A percentile compares a stretch with the other conserved stretches of the same genome.
Evolutionary conservation across 2,888 invertebrate genomes (phyloP).

Genomic region (Ephialtes manifestator): DNA sequence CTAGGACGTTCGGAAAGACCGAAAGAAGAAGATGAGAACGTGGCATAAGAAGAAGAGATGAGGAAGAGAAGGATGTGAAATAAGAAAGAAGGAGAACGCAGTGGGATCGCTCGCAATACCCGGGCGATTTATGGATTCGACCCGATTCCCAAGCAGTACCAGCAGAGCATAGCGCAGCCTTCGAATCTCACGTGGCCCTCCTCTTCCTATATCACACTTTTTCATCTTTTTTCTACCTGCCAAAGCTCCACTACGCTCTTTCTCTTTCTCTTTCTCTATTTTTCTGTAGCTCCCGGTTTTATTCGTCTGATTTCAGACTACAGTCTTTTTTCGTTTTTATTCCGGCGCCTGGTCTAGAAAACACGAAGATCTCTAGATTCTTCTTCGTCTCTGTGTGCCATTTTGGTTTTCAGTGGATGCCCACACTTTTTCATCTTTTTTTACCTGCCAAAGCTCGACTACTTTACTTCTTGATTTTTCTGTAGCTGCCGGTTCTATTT

Average conservation of each 20-base stretch:
- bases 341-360: slow-evolving; percentile 45
- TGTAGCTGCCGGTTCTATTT: neutral
- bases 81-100: slow-evolving; percentile 43
- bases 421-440: too few relatives aligned
- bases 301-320: slow-evolving; percentile 36
- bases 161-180: slow-evolving; percentile 41
- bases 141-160: slow-evolving; percentile 64
- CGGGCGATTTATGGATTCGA: slow-evolving; percentile 70
- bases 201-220: slow-evolving; percentile 43
- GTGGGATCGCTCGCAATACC: slow-evolving; percentile 46
- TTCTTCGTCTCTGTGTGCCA: neutral
- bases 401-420: neutral
- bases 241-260: slow-evolving; percentile 15
- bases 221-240: slow-evolving; percentile 49
- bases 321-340: slow-evolving; percentile 39
- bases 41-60: slow-evolving; percentile 33
- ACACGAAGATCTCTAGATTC: slow-evolving; percentile 49
- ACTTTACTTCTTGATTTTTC: slow-evolving; percentile 17
- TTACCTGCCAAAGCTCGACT: too few relatives aligned
- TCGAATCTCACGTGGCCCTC: slow-evolving; percentile 56
- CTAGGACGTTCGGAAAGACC: slow-evolving; percentile 34
- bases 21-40: slow-evolving; percentile 32
- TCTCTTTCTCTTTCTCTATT: neutral
- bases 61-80: slow-evolving; percentile 30
- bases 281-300: slow-evolving; percentile 14